phyloP scores from a whole-genome alignment of 2,888 invertebrate species.

The Metellina segmentata region DNA sequence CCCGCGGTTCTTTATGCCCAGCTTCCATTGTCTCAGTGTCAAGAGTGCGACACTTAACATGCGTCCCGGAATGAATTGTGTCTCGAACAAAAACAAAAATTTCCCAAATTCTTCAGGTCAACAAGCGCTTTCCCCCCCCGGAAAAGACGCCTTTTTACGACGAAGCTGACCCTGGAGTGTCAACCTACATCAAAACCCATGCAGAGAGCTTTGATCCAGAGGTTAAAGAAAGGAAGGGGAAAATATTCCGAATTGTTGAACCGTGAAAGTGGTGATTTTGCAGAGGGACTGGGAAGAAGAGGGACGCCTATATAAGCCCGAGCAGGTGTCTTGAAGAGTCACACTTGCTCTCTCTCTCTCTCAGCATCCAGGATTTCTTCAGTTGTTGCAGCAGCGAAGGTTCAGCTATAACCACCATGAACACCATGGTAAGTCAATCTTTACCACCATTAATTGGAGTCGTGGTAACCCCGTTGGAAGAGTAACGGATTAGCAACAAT shows the following conservation, averaged over 20 bases:
- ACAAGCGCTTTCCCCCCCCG: slow-evolving; percentile 19
- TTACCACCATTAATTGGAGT: neutral
- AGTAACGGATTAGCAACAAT: too few species aligned
- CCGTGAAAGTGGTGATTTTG: slow-evolving; percentile 55
- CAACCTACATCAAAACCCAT: slow-evolving; percentile 47
- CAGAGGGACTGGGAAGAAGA: neutral
- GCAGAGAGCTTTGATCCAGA: slow-evolving; percentile 16
- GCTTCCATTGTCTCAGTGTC: slow-evolving; percentile 66
- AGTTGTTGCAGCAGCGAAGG: slow-evolving; percentile 11
- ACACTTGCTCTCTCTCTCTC: slow-evolving; percentile 8
- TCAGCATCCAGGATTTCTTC: slow-evolving; percentile 34
- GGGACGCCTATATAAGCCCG: slow-evolving; percentile 26
- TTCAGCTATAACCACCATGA: slow-evolving; percentile 31
- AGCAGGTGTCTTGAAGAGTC: neutral
- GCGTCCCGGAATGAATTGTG: slow-evolving; percentile 49
- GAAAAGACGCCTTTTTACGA: slow-evolving; percentile 59
- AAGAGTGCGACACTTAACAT: slow-evolving; percentile 35
- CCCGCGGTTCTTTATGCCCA: slow-evolving; percentile 35
- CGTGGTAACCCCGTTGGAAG: too few species aligned
- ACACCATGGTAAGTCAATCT: slow-evolving; percentile 47
- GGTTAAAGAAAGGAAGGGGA: slow-evolving; percentile 21
- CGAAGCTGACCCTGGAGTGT: slow-evolving; percentile 66
- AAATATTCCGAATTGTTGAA: slow-evolving; percentile 56
- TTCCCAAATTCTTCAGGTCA: slow-evolving; percentile 64
- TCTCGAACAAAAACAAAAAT: slow-evolving; percentile 35